Base-by-base conservation (phyloP, 1,140 invertebrate species). In the Eciton burchellii region DNA sequence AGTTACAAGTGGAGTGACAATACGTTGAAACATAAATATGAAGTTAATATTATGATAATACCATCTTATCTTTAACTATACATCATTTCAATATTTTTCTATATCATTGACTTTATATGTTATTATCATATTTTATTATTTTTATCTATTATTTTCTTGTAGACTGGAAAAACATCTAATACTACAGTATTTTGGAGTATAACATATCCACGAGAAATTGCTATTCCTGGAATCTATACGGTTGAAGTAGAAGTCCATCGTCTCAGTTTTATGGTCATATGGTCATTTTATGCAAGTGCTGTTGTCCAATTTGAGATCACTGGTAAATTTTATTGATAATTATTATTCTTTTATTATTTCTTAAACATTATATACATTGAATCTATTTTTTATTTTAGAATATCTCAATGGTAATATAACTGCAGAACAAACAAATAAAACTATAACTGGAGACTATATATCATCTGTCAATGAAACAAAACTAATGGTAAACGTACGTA, bases 331-430 rank as follows among this genome's bases (percentile, higher is more conserved):
- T 59, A 5, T 68, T 11, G 14, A 57, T 24, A n/a, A 57, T 57
- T 73, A 9, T 11, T 24, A 43, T 0, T 12, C 3, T 16, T 54
- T 26, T 26, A n/a, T 76, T 11, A 24, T 6, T 19, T 24, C 24
- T n/a, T 77, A 5, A 19, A 54, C 49, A 16, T n/a, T n/a, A n/a
- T 56, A 16, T 70, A 12, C 16, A 16, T 9, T 11, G 35, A 43
- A 52, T 52, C 47, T 29, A 54, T 71, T 54, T 66, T 81, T 72
- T 83, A 70, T 88, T 88, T 84, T 85, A 97, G 96, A 94, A 89
- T 92, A 94, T 47, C 87, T 97, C 8, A 96, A 96, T 92, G 97
- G 97, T 11, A 93, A 95, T 45, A 88, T 97, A 82, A 88, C 93
- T 4, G 83, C 97, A 14, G 91, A 89, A 35, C 97, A 97, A 90